Percentiles rank a stretch among this genome's conserved stretches.
These are phyloP conservation scores for Scotopteryx bipunctaria DNA, from an alignment of 2,888 invertebrate genomes.

Conservation along the genomic window DNA sequence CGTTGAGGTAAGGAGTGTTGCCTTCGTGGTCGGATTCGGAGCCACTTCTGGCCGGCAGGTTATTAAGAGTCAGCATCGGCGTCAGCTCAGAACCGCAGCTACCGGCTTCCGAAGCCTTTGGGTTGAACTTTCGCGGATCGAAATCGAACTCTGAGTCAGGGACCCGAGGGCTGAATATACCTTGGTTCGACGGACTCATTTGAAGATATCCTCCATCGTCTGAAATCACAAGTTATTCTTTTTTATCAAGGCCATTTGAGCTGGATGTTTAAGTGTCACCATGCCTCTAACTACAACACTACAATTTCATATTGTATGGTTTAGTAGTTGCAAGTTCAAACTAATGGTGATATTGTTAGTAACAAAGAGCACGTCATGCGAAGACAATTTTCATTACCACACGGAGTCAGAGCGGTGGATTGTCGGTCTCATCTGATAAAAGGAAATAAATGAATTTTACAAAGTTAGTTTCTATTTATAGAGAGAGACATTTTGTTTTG, in stretches of 20 bases:
- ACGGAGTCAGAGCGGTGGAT: constrained; percentile 58
- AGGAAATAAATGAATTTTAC: constrained; percentile 34
- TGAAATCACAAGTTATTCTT: constrained; percentile 45
- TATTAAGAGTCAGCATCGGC: constrained; percentile 80
- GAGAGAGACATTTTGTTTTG: neutral
- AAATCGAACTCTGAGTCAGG: constrained; percentile 79
- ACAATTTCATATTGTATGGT: neutral
- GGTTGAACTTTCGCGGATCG: constrained; percentile 62
- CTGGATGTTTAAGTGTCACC: too few species aligned
- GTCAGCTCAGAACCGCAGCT: constrained; percentile 72
- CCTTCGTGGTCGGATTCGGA: constrained; percentile 75
- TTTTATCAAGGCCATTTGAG: too few species aligned
- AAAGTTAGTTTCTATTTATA: neutral
- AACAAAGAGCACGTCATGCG: constrained; percentile 42
- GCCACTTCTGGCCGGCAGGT: constrained; percentile 63
- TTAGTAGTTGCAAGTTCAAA: constrained; percentile 32
- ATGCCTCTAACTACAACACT: constrained; percentile 18
- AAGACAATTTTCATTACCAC: constrained; percentile 50
- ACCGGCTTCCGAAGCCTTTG: constrained; percentile 52
- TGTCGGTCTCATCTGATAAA: constrained; percentile 64
- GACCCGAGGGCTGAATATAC: constrained; percentile 82
- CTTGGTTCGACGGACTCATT: constrained; percentile 80
- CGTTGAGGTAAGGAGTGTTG: constrained; percentile 60
- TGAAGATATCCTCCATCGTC: constrained; percentile 84
- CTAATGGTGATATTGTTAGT: constrained; percentile 43